Evolutionary conservation across 2,113 vertebrate species (phyloP), one percentile per base, ranked within the genome.

Genomic region (Ramphastos sulfuratus): DNA sequence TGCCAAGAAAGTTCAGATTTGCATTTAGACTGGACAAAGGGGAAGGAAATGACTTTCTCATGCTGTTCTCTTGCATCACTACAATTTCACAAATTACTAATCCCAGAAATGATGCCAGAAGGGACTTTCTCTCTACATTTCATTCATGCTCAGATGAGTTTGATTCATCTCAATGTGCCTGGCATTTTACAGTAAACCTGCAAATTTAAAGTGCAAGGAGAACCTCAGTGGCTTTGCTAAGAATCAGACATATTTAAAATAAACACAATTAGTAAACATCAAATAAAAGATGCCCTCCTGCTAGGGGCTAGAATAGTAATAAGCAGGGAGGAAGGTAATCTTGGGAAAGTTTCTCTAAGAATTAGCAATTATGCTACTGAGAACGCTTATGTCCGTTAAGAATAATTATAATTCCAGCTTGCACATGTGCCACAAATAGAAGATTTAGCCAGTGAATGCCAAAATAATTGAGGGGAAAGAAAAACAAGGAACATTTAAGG

Each of bases 11-110:
- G 97, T 97, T 98, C 97, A 96, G 96, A 97, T 98, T 98, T 98
- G 97, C 98, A 98, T 97, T 98, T 97, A 98, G 96, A 97, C 97
- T 96, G 97, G 97, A 97, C 97, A 97, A 97, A 98, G 56, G 93
- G 93, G 93, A 90, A 96, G 92, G 94, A 96, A 95, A 96, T 95
- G 92, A 80, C 92, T 97, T 96, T 96, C 93, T 91, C 94, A 67
- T 92, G 92, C 92, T 97, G 92, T 95, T 96, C 82, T 94, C 91
- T 95, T 91, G 81, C 96, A 95, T 94, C 93, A 79, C 90, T 92
- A 94, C 93, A 95, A 89, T 97, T 96, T 96, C 95, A 92, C 94
- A 97, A 97, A 97, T 97, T 93, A 93, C 94, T 94, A 96, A 96
- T 97, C 93, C 95, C 95, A 95, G 90, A 96, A 97, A 97, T 85